Percentiles rank a stretch among this genome's conserved stretches.
Conservation (phyloP, 2,888 invertebrate genomes). For the Gari tellinella region DNA sequence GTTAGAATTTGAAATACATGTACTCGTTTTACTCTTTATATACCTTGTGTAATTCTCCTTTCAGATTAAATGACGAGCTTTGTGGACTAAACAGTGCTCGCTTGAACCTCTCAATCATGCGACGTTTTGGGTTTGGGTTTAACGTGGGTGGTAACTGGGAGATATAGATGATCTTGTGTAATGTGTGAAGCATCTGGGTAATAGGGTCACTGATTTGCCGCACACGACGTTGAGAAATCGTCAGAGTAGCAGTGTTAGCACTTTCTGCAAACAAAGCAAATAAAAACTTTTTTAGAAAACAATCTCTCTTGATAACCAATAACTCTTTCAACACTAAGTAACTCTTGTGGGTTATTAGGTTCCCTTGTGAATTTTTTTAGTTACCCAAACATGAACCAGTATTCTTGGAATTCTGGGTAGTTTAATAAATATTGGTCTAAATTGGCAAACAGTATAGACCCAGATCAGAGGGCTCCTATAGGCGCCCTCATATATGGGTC, state of each 20-base stretch:
- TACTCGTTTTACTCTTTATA: too few relatives aligned
- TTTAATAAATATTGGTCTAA: too few relatives aligned
- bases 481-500: too few relatives aligned
- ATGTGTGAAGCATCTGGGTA: conserved; percentile 81
- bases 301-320: too few relatives aligned
- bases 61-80: conserved; percentile 80
- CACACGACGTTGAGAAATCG: conserved; percentile 81
- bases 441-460: background rate
- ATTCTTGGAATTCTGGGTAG: too few relatives aligned
- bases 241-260: conserved; percentile 78
- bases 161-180: conserved; percentile 84
- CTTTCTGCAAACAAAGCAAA: conserved; percentile 67
- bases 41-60: conserved; percentile 83
- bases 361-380: too few relatives aligned
- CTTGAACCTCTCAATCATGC: conserved; percentile 83
- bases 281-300: too few relatives aligned
- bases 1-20: too few relatives aligned
- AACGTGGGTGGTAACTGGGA: conserved; percentile 83
- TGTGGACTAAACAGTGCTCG: conserved; percentile 80
- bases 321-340: too few relatives aligned
- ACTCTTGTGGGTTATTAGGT: too few relatives aligned
- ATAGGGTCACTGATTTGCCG: conserved; percentile 84
- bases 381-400: too few relatives aligned
- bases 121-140: conserved; percentile 77
- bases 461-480: background rate